phyloP scores from a whole-genome alignment of 30 jellyfish, hydroid and myxozoan genomes.

The Turritopsis dohrnii region DNA sequence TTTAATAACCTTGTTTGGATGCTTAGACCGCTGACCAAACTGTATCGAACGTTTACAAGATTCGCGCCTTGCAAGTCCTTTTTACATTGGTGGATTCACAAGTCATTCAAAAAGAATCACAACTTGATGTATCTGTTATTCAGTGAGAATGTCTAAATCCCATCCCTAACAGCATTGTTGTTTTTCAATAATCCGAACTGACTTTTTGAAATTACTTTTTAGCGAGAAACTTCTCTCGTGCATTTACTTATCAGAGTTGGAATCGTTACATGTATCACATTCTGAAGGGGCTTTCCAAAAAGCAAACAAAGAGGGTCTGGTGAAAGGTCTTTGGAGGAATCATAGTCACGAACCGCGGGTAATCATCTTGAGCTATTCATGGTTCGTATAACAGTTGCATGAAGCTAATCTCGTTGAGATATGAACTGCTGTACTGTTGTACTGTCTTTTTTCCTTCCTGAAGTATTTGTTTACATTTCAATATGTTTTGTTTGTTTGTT shows the following conservation, averaged over 20 bases:
- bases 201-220: no score
- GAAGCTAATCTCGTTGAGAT: neutral
- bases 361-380: neutral
- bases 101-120: constrained; percentile 44
- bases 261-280: constrained; percentile 65
- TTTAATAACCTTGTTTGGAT: neutral
- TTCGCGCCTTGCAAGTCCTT: constrained; percentile 83
- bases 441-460: neutral
- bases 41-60: constrained; percentile 46
- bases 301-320: constrained; percentile 74
- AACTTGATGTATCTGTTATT: constrained; percentile 29
- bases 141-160: constrained; percentile 33
- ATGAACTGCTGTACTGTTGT: neutral
- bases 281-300: constrained; percentile 49
- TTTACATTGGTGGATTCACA: constrained; percentile 62
- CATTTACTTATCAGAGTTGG: constrained; percentile 71
- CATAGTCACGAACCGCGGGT: constrained; percentile 92
- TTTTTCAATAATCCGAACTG: no score
- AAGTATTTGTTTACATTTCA: neutral
- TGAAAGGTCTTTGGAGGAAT: constrained; percentile 92
- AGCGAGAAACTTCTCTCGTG: constrained; percentile 36
- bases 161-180: no score
- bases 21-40: constrained; percentile 7
- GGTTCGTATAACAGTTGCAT: no score
- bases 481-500: neutral